Conservation (phyloP, 1,140 invertebrate genomes). For the Drosophila nasuta region DNA sequence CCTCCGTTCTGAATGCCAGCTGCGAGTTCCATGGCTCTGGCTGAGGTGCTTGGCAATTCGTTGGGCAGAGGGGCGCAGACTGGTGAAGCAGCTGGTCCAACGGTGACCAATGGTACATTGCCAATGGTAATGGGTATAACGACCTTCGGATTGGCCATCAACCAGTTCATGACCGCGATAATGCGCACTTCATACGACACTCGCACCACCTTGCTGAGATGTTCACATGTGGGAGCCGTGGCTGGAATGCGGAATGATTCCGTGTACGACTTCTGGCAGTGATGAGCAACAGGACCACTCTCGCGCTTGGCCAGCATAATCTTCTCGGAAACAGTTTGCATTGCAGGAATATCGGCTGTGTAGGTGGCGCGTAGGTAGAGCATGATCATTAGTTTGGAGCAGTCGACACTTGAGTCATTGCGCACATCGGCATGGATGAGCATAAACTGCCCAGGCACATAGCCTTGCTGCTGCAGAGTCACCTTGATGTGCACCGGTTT, state of each 20-base stretch:
- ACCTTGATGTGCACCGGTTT: constrained; percentile 70
- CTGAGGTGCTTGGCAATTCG: constrained; percentile 73
- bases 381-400: constrained; percentile 85
- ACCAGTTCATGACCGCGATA: constrained; percentile 73
- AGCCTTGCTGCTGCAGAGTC: constrained; percentile 77
- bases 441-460: constrained; percentile 80
- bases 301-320: constrained; percentile 72
- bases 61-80: constrained; percentile 35
- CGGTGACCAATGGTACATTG: constrained; percentile 67
- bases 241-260: constrained; percentile 77
- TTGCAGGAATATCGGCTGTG: constrained; percentile 85
- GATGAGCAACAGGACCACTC: constrained; percentile 60
- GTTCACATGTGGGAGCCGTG: constrained; percentile 85
- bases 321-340: constrained; percentile 75
- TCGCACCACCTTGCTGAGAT: constrained; percentile 75
- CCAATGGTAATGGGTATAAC: constrained; percentile 78
- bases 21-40: constrained; percentile 58
- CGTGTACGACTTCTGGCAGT: constrained; percentile 57
- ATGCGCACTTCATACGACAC: constrained; percentile 78
- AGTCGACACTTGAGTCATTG: constrained; percentile 85
- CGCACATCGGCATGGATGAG: constrained; percentile 66
- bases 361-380: constrained; percentile 85
- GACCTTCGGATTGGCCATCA: constrained; percentile 73
- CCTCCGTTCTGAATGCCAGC: constrained; percentile 41
- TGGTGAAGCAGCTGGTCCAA: constrained; percentile 7